A percentile compares a stretch with the other conserved stretches of the same genome.
Evolutionary conservation across 2,797 vertebrate species (phyloP).

Genomic region (Odontamblyopus rebecca): DNA sequence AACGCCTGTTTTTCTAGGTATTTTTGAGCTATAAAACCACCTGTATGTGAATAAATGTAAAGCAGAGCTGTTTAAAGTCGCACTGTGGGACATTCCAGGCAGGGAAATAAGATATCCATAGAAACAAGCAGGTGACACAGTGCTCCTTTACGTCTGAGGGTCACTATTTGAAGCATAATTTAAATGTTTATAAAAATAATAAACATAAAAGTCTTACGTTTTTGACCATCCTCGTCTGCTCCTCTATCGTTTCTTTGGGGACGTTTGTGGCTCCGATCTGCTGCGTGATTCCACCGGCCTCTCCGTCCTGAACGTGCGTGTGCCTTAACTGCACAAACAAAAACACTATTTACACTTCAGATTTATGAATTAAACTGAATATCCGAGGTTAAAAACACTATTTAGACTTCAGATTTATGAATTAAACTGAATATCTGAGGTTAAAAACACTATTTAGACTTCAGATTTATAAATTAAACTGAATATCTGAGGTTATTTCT

Average conservation of each 20-base stretch:
- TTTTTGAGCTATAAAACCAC: too few relatives aligned
- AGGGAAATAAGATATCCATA: too few relatives aligned
- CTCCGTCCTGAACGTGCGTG: constrained; percentile 93
- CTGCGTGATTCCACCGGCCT: constrained; percentile 98
- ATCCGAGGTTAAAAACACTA: too few relatives aligned
- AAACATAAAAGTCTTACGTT: constrained; percentile 77
- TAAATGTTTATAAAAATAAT: neutral
- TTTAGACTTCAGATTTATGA: too few relatives aligned
- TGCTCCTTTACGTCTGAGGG: too few relatives aligned
- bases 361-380: neutral
- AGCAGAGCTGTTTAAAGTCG: too few relatives aligned
- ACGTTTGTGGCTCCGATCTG: constrained; percentile 99
- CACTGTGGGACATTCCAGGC: too few relatives aligned
- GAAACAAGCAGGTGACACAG: too few relatives aligned
- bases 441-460: neutral
- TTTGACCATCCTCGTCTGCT: constrained; percentile 97
- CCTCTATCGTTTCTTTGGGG: constrained; percentile 89
- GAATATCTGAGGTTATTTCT: neutral
- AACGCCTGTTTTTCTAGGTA: too few relatives aligned
- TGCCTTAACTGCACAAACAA: constrained; percentile 82
- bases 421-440: too few relatives aligned
- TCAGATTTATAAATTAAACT: neutral
- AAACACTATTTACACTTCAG: neutral
- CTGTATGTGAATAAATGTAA: too few relatives aligned
- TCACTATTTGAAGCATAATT: neutral